Percentiles rank a stretch among this genome's conserved stretches.
phyloP scores from a whole-genome alignment of 1,140 invertebrate species.

The Glomeris maerens region DNA sequence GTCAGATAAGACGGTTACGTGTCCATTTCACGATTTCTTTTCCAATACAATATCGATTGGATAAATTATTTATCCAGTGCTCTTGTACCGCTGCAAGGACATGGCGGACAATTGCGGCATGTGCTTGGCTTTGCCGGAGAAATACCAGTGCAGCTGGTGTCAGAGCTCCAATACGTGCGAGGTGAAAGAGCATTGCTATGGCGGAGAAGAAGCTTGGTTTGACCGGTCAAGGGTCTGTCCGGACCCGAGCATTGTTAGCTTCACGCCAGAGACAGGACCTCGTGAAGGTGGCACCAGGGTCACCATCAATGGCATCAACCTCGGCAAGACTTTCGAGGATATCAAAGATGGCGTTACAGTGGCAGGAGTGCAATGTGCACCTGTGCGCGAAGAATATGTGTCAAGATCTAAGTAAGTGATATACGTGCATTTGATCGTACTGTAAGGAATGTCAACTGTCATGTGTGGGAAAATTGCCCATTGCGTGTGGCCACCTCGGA shows the following conservation, averaged over 20 bases:
- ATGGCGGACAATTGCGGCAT: conserved; percentile 94
- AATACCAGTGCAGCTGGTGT: conserved; percentile 89
- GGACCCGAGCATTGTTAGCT: conserved; percentile 63
- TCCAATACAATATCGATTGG: too few species aligned
- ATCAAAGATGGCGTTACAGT: conserved; percentile 71
- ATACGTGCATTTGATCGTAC: too few species aligned
- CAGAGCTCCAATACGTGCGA: conserved; percentile 78
- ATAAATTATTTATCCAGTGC: conserved; percentile 39
- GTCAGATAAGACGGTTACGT: too few species aligned
- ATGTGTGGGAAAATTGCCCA: too few species aligned
- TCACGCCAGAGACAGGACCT: conserved; percentile 39
- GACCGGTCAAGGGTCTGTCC: conserved; percentile 81
- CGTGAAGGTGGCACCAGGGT: conserved; percentile 76
- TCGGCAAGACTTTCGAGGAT: conserved; percentile 88
- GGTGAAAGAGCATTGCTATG: conserved; percentile 73
- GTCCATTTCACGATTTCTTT: too few species aligned
- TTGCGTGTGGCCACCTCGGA: too few species aligned
- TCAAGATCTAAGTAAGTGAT: conserved; percentile 13
- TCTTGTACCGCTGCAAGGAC: conserved; percentile 78
- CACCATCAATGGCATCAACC: conserved; percentile 83
- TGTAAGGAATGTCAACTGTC: too few species aligned
- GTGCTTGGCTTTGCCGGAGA: conserved; percentile 74
- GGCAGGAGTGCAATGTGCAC: conserved; percentile 75
- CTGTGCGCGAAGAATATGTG: conserved; percentile 24
- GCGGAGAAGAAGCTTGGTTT: conserved; percentile 63